Evolutionary conservation across 2,888 invertebrate genomes (phyloP).

Genomic region (Lamproptera curius): DNA sequence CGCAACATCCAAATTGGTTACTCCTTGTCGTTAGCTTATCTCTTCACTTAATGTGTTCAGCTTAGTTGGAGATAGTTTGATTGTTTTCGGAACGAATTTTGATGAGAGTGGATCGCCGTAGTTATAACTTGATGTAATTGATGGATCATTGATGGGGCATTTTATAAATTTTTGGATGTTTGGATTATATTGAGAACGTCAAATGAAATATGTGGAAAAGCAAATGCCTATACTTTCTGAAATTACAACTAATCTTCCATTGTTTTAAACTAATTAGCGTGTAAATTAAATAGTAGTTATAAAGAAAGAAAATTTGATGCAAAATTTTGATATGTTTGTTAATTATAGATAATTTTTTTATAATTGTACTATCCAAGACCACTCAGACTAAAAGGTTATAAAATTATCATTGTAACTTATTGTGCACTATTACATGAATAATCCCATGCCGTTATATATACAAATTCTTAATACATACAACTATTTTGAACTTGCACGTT

Average conservation of each 20-base stretch:
- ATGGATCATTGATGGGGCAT: not conserved
- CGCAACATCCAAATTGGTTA: slow-evolving; percentile 52
- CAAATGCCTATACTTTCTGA: not conserved
- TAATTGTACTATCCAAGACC: no score
- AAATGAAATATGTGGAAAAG: not conserved
- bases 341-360: no score
- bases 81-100: slow-evolving; percentile 19
- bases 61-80: slow-evolving; percentile 23
- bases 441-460: no score
- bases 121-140: not conserved
- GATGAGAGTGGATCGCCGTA: slow-evolving; percentile 3
- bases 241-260: not conserved
- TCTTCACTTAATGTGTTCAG: slow-evolving; percentile 34
- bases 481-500: no score
- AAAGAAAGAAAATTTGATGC: no score
- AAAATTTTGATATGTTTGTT: no score
- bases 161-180: not conserved
- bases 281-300: no score
- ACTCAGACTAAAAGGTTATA: no score
- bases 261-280: not conserved
- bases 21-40: slow-evolving; percentile 49
- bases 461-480: no score
- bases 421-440: no score
- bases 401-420: no score
- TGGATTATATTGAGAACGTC: no score